Conservation (phyloP, 2,888 invertebrate genomes). For the Hoplodrina ambigua region DNA sequence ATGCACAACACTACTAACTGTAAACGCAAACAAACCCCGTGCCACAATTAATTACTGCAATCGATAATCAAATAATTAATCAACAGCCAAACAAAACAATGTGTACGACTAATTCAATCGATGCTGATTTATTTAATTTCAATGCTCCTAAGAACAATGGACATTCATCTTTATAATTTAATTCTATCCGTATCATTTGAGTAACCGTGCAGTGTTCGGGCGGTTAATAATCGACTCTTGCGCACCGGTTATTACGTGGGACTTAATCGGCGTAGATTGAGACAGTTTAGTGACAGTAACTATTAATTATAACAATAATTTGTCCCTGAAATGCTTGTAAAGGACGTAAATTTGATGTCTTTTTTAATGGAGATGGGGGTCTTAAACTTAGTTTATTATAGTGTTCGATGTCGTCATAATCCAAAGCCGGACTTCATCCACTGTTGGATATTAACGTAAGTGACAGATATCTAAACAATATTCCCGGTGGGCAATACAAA, state of each 20-base stretch:
- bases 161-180: slow-evolving; percentile 10
- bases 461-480: too few species aligned
- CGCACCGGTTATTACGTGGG: slow-evolving; percentile 40
- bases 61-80: slow-evolving; percentile 12
- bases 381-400: slow-evolving; percentile 3
- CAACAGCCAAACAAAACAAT: neutral
- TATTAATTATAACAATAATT: slow-evolving; percentile 46
- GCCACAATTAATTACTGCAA: neutral
- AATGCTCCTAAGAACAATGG: slow-evolving; percentile 27
- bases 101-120: slow-evolving; percentile 2
- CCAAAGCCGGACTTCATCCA: too few species aligned
- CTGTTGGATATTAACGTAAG: too few species aligned
- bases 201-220: slow-evolving; percentile 19
- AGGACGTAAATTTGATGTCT: slow-evolving; percentile 18
- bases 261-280: slow-evolving; percentile 45
- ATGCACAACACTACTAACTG: neutral
- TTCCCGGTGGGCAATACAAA: too few species aligned
- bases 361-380: neutral
- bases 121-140: slow-evolving; percentile 13
- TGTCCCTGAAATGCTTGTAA: slow-evolving; percentile 18
- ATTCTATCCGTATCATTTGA: slow-evolving; percentile 27
- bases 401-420: too few species aligned
- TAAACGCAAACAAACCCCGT: neutral
- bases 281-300: slow-evolving; percentile 45
- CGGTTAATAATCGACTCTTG: slow-evolving; percentile 39